Evolutionary conservation across 2,113 vertebrate genomes (phyloP), one percentile per base, ranked within the genome.

Genomic region (Tetrao urogallus): DNA sequence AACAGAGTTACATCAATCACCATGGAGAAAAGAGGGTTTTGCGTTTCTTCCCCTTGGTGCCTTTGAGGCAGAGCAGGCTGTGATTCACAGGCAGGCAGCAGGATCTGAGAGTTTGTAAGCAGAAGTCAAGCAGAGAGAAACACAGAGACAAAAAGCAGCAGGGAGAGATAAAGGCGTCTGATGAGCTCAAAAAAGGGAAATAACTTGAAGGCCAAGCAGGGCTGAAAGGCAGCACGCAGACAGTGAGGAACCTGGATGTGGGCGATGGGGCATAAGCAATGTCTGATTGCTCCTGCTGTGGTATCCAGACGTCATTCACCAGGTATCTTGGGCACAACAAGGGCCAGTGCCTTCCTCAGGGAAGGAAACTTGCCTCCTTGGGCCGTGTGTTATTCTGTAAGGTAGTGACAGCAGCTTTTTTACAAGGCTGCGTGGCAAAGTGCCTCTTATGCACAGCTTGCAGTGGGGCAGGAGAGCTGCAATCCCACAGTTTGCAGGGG

Each of bases 141-240:
- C 85, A 75, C 76, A 91, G 36, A 34, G 66, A 93, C 94, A 96
- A 93, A 96, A 96, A 88, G 71, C 52, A 54, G 27, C 52, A 10
- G 52, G 52, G 27, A 54, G 52, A 54, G 52, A 54, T 17, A 54
- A 84, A 87, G 56, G 81, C 79, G 45, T 13, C 84, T 82, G 82
- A 71, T 18, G 64, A 82, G 78, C 82, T 94, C 88, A 84, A 78
- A 88, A 85, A 91, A 56, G 71, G 89, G 94, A 95, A 94, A 92
- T 9, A 86, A 61, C 24, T 1, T 77, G 84, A 95, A 96, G 82
- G 92, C 92, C 92, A 93, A 80, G 71, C 56, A 42, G 45, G 71
- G 54, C 77, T 89, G 60, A 40, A 76, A 90, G 77, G 77, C n/a
- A 34, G 70, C 47, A 18, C 43, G 43, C 88, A 93, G 43, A 40